Evolutionary conservation across 53 echinoderm and acorn worm species (phyloP).

Genomic region (Astropecten irregularis): DNA sequence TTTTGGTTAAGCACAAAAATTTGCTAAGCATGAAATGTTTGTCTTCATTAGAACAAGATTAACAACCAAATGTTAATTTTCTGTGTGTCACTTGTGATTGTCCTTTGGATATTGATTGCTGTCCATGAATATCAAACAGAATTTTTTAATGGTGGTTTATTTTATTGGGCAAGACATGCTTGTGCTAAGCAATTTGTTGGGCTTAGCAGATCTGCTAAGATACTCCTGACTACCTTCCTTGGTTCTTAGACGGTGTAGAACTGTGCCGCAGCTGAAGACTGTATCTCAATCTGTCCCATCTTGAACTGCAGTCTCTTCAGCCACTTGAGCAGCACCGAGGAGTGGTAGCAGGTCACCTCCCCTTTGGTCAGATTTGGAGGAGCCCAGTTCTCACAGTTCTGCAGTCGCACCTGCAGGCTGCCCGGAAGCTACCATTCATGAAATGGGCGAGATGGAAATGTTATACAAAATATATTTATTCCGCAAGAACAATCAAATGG

Average conservation of each 20-base stretch:
- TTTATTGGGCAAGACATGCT: too few species aligned
- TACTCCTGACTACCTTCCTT: too few species aligned
- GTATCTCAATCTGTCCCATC: slow-evolving; percentile 99
- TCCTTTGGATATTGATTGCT: too few species aligned
- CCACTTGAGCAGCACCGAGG: slow-evolving; percentile 87
- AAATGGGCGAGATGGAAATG: neutral
- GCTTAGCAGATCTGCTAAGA: too few species aligned
- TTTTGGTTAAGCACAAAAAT: too few species aligned
- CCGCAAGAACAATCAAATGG: neutral
- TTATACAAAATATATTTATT: neutral
- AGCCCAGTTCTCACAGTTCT: slow-evolving; percentile 94
- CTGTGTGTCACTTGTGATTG: too few species aligned
- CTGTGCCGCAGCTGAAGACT: slow-evolving; percentile 89
- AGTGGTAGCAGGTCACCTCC: slow-evolving; percentile 89
- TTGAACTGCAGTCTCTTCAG: slow-evolving; percentile 97
- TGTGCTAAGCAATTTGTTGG: too few species aligned
- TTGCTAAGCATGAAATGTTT: too few species aligned
- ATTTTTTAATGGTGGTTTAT: too few species aligned
- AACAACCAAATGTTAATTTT: too few species aligned
- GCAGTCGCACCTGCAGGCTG: slow-evolving; percentile 93
- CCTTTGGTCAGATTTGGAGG: slow-evolving; percentile 94
- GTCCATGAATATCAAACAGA: too few species aligned
- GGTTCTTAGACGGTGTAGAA: slow-evolving; percentile 78
- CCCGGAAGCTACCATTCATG: slow-evolving; percentile 81
- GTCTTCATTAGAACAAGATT: too few species aligned